phyloP scores from a whole-genome alignment of 2,888 invertebrate species.

The Philonicus albiceps region DNA sequence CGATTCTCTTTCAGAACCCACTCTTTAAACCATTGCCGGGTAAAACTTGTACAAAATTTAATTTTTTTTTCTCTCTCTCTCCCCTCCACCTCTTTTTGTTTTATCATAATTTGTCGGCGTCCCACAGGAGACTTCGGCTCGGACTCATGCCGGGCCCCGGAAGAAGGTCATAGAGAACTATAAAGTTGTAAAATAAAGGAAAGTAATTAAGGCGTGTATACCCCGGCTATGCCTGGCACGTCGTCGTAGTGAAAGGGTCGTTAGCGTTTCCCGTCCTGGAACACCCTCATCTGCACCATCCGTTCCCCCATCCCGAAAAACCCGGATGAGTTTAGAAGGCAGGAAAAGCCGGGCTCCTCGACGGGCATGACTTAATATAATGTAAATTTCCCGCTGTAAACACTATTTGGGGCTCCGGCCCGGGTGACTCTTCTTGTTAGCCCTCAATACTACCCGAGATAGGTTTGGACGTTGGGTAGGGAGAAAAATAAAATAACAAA shows the following conservation, averaged over 20 bases:
- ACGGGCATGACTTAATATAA: constrained; percentile 29
- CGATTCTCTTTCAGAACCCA: not conserved
- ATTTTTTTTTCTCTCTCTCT: not conserved
- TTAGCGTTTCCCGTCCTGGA: not conserved
- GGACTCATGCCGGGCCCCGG: not conserved
- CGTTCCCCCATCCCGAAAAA: not conserved
- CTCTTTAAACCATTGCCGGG: not conserved
- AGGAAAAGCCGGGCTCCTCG: not conserved
- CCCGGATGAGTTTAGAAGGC: constrained; percentile 8
- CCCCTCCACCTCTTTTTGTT: not conserved
- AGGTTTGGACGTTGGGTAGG: not conserved
- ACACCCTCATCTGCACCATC: not conserved
- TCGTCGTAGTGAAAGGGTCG: not conserved
- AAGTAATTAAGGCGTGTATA: constrained; percentile 21
- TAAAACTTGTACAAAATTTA: not conserved
- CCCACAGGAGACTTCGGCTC: not conserved
- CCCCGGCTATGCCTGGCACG: not conserved
- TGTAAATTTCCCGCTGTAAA: constrained; percentile 32
- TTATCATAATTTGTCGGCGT: not conserved
- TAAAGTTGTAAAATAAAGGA: constrained; percentile 33
- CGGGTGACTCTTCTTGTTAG: not conserved
- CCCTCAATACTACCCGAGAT: not conserved
- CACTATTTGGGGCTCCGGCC: not conserved
- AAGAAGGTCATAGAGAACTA: constrained; percentile 7
- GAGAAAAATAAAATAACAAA: not conserved